phyloP scores from a whole-genome alignment of 2,113 vertebrate genomes.

The Cynoglossus semilaevis region DNA sequence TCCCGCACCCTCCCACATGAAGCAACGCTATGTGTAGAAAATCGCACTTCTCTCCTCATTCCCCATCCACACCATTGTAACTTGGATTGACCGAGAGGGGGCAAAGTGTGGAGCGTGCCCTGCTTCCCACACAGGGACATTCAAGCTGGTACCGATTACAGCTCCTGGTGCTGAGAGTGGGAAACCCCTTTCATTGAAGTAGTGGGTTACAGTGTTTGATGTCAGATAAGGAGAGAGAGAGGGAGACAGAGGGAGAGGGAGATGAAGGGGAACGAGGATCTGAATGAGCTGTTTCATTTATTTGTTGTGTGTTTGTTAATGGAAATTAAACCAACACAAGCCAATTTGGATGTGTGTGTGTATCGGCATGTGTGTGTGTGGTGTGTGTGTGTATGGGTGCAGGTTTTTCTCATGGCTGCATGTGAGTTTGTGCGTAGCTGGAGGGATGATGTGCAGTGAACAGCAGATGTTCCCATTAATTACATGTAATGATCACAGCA shows the following conservation, averaged over 20 bases:
- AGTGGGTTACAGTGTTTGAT: constrained; percentile 8
- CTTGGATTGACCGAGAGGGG: constrained; percentile 43
- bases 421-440: constrained; percentile 2
- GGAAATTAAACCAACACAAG: background rate
- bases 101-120: constrained; percentile 24
- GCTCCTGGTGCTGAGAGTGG: constrained; percentile 44
- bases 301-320: constrained; percentile 16
- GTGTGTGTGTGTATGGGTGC: background rate
- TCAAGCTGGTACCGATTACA: constrained; percentile 68
- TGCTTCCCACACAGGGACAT: constrained; percentile 47
- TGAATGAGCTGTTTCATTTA: constrained; percentile 18
- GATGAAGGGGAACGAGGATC: background rate
- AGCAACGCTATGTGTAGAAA: constrained; percentile 12
- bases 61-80: constrained; percentile 28
- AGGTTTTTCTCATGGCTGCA: no score
- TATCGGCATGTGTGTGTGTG: background rate
- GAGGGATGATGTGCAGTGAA: constrained; percentile 22
- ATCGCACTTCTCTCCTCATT: constrained; percentile 16
- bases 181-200: constrained; percentile 44
- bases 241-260: background rate
- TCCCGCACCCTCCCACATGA: constrained; percentile 14
- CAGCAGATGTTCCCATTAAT: constrained; percentile 66
- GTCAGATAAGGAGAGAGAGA: background rate
- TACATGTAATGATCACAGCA: constrained; percentile 57
- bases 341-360: background rate